Evolutionary conservation across 2,888 invertebrate genomes (phyloP), one percentile per base, ranked within the genome.

Genomic region (Athalia circularis): DNA sequence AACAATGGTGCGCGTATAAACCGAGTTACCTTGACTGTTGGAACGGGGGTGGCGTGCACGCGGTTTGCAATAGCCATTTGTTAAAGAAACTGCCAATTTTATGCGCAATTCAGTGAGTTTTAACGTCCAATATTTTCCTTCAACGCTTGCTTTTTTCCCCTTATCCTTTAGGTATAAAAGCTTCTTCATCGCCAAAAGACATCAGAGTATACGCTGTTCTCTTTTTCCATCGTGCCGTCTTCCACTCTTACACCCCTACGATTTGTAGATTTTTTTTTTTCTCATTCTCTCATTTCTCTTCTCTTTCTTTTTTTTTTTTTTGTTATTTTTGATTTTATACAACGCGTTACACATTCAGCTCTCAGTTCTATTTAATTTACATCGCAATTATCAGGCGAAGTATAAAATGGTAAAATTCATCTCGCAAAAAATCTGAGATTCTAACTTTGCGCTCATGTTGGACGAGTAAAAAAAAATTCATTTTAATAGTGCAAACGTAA

Each of bases 121-220:
- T 70, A 70, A 70, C 50, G 68, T 43, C 54, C 57, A 70, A 70
- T 70, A 54, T 70, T 70, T n/a, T 70, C 45, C 68, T 50, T 48
- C 50, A 9, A 67, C 67, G 50, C 0, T 67, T 29, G 15, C 48
- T 48, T n/a, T 50, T 48, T 11, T 50, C 8, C 7, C 29, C 29
- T 29, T 29, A 29, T 29, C 29, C 29, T 29, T 29, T 29, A 2
- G 29, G 2, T 29, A 29, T 29, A 29, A 29, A 29, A 29, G 29
- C 29, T 29, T 29, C 29, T 29, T 29, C 29, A 29, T 29, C 29
- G 29, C 29, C 29, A 29, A 29, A 29, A 29, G 29, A 29, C 29
- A 29, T 29, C 29, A 29, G 29, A 29, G 29, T 29, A 29, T 29
- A 29, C 29, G 29, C 29, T 29, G 2, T 29, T 29, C 2, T 29